These are phyloP conservation scores for Trissolcus basalis DNA, from an alignment of 1,140 invertebrate genomes.

Conservation along the genomic window DNA sequence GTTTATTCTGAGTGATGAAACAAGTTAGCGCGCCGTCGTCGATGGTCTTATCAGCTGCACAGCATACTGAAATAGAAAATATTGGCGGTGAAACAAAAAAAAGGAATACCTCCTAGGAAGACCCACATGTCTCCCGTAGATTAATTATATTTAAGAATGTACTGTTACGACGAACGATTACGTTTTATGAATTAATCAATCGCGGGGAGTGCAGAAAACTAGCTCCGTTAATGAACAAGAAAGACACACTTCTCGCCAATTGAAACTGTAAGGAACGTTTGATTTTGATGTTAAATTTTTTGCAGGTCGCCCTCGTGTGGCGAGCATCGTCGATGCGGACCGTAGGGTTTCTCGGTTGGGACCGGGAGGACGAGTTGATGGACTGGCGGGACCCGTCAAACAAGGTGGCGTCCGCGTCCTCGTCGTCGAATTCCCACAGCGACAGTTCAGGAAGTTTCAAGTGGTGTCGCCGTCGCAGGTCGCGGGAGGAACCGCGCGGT, in stretches of 20 bases:
- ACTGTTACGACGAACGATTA: no score
- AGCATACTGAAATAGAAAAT: conserved; percentile 7
- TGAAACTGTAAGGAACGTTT: no score
- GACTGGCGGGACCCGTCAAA: conserved; percentile 70
- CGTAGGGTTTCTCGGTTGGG: conserved; percentile 73
- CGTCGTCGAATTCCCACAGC: conserved; percentile 48
- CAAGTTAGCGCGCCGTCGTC: conserved; percentile 38
- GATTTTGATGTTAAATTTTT: neutral
- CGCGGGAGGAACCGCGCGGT: conserved; percentile 62
- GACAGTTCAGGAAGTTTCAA: conserved; percentile 45
- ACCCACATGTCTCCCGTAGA: conserved; percentile 25
- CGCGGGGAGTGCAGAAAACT: no score
- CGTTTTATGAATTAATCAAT: no score
- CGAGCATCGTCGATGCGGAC: conserved; percentile 74
- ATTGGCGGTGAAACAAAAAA: no score
- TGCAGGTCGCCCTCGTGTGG: conserved; percentile 74
- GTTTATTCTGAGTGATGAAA: conserved; percentile 38
- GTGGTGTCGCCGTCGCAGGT: conserved; percentile 65
- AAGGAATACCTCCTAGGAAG: conserved; percentile 36
- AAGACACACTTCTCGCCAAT: neutral
- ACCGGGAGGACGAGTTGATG: conserved; percentile 74
- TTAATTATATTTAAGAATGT: conserved; percentile 24
- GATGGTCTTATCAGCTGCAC: conserved; percentile 36
- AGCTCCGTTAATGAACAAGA: no score
- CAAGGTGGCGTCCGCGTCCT: conserved; percentile 53